Evolutionary conservation across 2,797 vertebrate species (phyloP).

Genomic region (Alauda arvensis): DNA sequence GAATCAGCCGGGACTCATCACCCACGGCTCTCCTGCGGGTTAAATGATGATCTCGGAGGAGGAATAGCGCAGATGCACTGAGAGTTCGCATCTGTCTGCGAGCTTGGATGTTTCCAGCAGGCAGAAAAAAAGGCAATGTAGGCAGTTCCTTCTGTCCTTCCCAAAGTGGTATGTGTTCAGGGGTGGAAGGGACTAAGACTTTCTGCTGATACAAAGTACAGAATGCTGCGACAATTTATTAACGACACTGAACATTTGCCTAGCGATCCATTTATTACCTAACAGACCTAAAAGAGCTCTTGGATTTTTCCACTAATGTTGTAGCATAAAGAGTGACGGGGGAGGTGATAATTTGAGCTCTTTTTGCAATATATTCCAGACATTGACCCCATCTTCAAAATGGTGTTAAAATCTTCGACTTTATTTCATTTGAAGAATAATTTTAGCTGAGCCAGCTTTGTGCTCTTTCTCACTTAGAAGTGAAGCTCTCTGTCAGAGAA

Average conservation of each 20-base stretch:
- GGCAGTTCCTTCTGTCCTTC: slow-evolving; percentile 26
- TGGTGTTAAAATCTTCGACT: neutral
- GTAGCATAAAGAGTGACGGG: neutral
- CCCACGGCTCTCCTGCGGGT: neutral
- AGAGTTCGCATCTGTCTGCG: neutral
- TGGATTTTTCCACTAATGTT: slow-evolving; percentile 18
- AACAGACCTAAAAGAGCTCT: neutral
- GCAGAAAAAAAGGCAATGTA: neutral
- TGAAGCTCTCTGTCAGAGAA: neutral
- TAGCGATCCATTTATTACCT: neutral
- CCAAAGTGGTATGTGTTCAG: neutral
- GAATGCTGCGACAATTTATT: neutral
- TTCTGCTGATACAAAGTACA: slow-evolving; percentile 18
- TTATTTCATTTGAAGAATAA: slow-evolving; percentile 19
- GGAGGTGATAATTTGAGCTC: neutral
- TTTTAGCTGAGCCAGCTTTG: neutral
- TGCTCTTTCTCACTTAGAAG: slow-evolving; percentile 3
- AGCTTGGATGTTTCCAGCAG: neutral
- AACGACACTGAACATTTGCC: neutral
- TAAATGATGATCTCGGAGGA: neutral
- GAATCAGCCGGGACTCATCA: neutral
- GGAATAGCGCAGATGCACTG: neutral
- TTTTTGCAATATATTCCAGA: neutral
- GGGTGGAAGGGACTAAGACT: neutral
- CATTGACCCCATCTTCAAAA: neutral